Evolutionary conservation across 2,113 vertebrate genomes (phyloP), one percentile per base, ranked within the genome.

Genomic region (Phyllopteryx taeniolatus): DNA sequence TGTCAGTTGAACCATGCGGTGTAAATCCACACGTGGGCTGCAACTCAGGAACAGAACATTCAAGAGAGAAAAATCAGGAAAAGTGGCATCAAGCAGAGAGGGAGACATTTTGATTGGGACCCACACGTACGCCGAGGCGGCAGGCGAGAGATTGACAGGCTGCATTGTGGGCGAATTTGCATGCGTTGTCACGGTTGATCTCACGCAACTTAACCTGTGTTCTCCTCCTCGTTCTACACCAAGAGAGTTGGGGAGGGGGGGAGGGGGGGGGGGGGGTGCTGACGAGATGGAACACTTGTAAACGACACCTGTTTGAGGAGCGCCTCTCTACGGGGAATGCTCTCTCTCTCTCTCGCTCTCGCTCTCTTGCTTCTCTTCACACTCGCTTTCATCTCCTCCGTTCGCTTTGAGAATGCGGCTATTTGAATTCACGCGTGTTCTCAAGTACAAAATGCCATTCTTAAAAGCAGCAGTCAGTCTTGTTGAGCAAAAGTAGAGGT

Each of bases 161-260:
- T 76, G 66, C 75, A 83, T 90, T 89, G 79, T 86, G 77, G 87
- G 85, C 72, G 72, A 82, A 87, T 91, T 86, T 88, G 85, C 84
- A 89, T 91, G 82, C 70, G 78, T 82, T 88, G 87, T 89, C 86
- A 88, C 73, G 39, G 85, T 27, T 88, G 82, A 88, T 88, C 89
- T 88, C 85, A 87, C 90, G 86, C 85, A 86, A 87, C 79, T 90
- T 90, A 89, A 89, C 89, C 90, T 91, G 87, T 75, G 76, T 81
- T 80, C 86, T 46, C 82, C 81, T 78, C 80, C 80, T 83, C 73
- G 77, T 57, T 64, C 65, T 43, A 79, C 76, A 79, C 62, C 69
- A 27, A 56, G 43, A 60, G 71, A 44, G 20, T n/a, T 39, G 6
- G 35, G 2, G 35, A 39, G 53, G 0, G 17, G 8, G 8, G 2